Evolutionary conservation across 2,888 invertebrate genomes (phyloP), one percentile per base, ranked within the genome.

Genomic region (Cybosia mesomella): DNA sequence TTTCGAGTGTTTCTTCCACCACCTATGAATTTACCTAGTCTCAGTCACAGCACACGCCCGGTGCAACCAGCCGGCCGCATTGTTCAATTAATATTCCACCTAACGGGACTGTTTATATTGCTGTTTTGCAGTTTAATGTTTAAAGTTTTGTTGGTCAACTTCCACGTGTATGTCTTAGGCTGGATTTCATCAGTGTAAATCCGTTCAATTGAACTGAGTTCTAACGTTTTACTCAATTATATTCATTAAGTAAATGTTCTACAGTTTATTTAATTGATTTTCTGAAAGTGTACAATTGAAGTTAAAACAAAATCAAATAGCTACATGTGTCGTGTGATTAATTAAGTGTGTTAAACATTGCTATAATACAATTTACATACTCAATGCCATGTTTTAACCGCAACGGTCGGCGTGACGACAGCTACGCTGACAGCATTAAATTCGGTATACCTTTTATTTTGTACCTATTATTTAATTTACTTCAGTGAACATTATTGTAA

Each of bases 1-100:
- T 95, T 91, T 95, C 95, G 90, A 95, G 94, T 93, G 92, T 88
- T 91, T 89, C 91, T 90, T 90, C 92, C 88, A 91, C 90, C 92
- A 93, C 92, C 93, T 94, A 92, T 92, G 91, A 92, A 91, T 90
- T 91, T 92, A 91, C 90, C 91, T 92, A 92, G 91, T 88, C 92
- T 92, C 91, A 92, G 93, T 92, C 90, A 90, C 87, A 91, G 85
- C 85, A 86, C 85, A 89, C 89, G 87, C 83, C 86, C 90, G 90
- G 88, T 92, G 90, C 91, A 93, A 89, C 86, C 91, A 91, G 87
- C 88, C 91, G 92, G 87, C 88, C 90, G 92, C 89, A 90, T 89
- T 88, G 90, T 82, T 85, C 85, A 86, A 87, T 87, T 85, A 83
- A 84, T 67, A 49, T 76, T 77, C 18, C 34, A 58, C 74, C 57